Percentiles rank a stretch among this genome's conserved stretches.
phyloP scores from a whole-genome alignment of 2,797 vertebrate species.

The Orientallactaga sibirica region DNA sequence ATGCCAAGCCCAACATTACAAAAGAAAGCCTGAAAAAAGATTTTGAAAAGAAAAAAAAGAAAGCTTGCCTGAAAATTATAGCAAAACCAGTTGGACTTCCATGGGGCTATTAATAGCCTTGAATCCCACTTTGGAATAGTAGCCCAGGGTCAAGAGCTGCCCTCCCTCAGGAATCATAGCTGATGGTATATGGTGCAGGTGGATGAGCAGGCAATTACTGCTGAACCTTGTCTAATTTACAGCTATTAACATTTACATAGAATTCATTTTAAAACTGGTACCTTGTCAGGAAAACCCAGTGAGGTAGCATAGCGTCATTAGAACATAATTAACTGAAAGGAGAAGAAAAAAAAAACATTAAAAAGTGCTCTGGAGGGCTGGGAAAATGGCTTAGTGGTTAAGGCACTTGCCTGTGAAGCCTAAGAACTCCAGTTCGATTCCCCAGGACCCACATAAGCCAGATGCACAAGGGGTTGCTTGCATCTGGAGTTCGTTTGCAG shows the following conservation, averaged over 20 bases:
- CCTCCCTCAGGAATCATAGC: background rate
- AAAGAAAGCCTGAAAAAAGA: constrained; percentile 16
- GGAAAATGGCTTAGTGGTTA: too few relatives aligned
- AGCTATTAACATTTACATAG: constrained; percentile 63
- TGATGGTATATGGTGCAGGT: background rate
- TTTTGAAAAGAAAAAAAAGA: too few relatives aligned
- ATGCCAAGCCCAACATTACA: background rate
- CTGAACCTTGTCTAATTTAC: constrained; percentile 44
- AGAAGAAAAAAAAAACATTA: constrained; percentile 29
- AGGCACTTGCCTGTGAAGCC: too few relatives aligned
- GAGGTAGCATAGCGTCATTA: constrained; percentile 63
- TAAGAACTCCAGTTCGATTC: too few relatives aligned
- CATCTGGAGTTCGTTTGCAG: too few relatives aligned
- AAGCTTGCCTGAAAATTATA: background rate
- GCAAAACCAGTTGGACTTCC: constrained; percentile 56
- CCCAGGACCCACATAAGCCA: too few relatives aligned
- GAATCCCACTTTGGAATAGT: constrained; percentile 23
- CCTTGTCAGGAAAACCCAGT: constrained; percentile 72
- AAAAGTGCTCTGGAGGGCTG: constrained; percentile 27
- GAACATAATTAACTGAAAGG: constrained; percentile 67
- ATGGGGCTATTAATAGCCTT: constrained; percentile 15
- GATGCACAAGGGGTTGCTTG: too few relatives aligned
- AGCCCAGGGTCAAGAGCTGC: background rate
- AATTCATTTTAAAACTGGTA: constrained; percentile 71
- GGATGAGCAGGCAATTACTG: background rate